Conservation (phyloP, 1,140 invertebrate species). For the Ctenoplectra terminalis region DNA sequence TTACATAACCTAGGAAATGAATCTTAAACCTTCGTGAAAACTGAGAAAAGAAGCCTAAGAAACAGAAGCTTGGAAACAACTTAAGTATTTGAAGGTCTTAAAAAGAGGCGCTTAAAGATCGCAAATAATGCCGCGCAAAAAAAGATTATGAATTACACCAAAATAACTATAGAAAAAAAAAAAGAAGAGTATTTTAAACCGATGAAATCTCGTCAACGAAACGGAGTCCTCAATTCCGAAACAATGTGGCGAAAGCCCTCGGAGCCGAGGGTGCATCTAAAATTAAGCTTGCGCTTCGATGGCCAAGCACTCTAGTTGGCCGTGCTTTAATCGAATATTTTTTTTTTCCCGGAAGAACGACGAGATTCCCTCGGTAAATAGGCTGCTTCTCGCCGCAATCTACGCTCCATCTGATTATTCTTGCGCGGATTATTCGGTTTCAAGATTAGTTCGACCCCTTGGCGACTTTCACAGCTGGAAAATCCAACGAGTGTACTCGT, state of each 20-base stretch:
- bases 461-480: not conserved
- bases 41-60: too few species aligned
- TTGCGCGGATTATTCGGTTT: conserved; percentile 58
- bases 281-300: conserved; percentile 28
- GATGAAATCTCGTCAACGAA: not conserved
- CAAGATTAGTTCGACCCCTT: not conserved
- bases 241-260: not conserved
- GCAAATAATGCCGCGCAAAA: too few species aligned
- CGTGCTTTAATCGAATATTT: conserved; percentile 20
- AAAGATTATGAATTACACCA: too few species aligned
- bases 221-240: not conserved
- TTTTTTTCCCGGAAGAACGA: not conserved
- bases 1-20: too few species aligned
- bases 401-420: conserved; percentile 56
- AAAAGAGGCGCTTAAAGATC: too few species aligned
- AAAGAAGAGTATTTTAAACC: not conserved
- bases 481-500: not conserved
- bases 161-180: too few species aligned
- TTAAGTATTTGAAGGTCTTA: too few species aligned
- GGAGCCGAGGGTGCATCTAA: conserved; percentile 21
- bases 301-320: not conserved
- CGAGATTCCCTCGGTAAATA: conserved; percentile 1
- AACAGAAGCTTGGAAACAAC: too few species aligned
- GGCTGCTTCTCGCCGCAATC: conserved; percentile 5
- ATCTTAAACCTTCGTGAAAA: too few species aligned